phyloP scores from a whole-genome alignment of 2,888 invertebrate genomes.

The Tachina lurida region DNA sequence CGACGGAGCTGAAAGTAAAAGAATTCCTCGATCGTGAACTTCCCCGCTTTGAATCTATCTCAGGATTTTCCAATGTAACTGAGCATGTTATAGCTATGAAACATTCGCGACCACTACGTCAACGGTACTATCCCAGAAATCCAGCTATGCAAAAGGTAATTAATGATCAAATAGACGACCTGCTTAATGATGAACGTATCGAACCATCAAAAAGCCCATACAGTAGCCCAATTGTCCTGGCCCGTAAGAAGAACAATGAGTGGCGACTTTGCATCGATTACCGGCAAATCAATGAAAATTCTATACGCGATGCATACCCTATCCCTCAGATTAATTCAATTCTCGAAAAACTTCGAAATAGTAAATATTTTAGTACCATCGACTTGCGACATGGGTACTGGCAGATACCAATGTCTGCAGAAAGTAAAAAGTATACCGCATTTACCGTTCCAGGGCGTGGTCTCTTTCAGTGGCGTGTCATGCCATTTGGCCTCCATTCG shows the following conservation, averaged over 20 bases:
- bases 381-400: too few relatives aligned
- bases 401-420: too few relatives aligned
- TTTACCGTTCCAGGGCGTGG: too few relatives aligned
- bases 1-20: not conserved
- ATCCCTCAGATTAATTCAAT: too few relatives aligned
- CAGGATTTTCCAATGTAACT: not conserved
- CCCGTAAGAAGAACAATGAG: conserved; percentile 23
- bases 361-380: too few relatives aligned
- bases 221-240: conserved; percentile 44
- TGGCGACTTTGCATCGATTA: conserved; percentile 49
- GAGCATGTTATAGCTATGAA: too few relatives aligned
- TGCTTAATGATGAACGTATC: conserved; percentile 14
- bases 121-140: conserved; percentile 44
- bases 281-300: not conserved
- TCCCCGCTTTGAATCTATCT: conserved; percentile 1
- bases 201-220: conserved; percentile 49
- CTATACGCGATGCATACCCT: too few relatives aligned
- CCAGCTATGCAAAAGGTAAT: conserved; percentile 46
- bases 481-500: too few relatives aligned
- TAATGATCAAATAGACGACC: conserved; percentile 33
- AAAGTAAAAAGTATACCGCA: too few relatives aligned
- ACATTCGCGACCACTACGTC: conserved; percentile 1
- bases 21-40: conserved; percentile 26
- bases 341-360: too few relatives aligned
- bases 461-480: too few relatives aligned